A percentile compares a stretch with the other conserved stretches of the same genome.
Conservation (phyloP, 2,113 vertebrate species). For the Pyrgilauda ruficollis region DNA sequence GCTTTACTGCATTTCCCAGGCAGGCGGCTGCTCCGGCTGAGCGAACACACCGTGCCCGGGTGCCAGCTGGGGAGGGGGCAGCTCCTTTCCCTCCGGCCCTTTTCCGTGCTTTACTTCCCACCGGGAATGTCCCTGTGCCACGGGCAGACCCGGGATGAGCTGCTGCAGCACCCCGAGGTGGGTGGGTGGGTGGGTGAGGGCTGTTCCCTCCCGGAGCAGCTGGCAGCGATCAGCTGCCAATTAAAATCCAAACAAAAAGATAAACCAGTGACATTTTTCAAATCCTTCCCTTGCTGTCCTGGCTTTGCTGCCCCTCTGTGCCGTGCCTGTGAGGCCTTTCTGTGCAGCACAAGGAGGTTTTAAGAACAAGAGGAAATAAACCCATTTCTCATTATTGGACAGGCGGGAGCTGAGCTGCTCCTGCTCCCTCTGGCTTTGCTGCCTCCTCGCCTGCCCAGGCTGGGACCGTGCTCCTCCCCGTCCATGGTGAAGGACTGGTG, state of each 20-base stretch:
- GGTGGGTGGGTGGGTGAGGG: no score
- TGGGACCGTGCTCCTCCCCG: rapidly evolving
- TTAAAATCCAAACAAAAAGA: neutral
- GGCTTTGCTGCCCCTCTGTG: neutral
- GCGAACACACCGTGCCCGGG: neutral
- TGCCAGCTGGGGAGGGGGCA: neutral
- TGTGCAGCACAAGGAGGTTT: neutral
- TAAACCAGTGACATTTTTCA: neutral
- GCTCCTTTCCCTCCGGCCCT: neutral
- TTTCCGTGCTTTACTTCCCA: neutral
- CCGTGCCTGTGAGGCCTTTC: neutral
- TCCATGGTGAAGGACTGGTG: neutral
- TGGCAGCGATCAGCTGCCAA: neutral
- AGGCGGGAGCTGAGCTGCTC: neutral
- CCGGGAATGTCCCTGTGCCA: neutral
- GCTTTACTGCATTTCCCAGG: neutral
- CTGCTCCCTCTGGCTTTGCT: rapidly evolving
- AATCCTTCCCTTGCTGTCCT: neutral
- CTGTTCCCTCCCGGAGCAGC: neutral
- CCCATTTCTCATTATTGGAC: rapidly evolving
- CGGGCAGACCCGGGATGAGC: rapidly evolving
- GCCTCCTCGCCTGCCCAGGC: rapidly evolving
- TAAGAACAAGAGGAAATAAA: neutral
- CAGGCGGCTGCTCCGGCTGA: rapidly evolving
- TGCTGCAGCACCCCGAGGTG: neutral